Conservation (phyloP, 2,113 vertebrate species). For the Anser brachyrhynchus region DNA sequence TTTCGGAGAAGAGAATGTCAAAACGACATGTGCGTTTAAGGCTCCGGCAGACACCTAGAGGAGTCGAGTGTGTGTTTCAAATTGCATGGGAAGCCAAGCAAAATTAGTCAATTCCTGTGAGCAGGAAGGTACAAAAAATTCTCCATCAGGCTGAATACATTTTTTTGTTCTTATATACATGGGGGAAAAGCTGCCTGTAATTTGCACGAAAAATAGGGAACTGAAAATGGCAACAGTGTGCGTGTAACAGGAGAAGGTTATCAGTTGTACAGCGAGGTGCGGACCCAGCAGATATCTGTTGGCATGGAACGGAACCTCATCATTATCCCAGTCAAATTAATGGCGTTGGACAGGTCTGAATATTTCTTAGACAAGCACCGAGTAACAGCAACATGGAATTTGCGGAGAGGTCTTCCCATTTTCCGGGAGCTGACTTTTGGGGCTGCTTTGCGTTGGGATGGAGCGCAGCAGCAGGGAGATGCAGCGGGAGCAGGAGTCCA, state of each 20-base stretch:
- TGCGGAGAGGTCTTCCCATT: neutral
- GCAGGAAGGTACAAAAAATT: neutral
- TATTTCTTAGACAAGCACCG: neutral
- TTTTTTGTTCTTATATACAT: slow-evolving; percentile 17
- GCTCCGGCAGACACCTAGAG: slow-evolving; percentile 1
- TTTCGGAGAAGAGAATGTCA: neutral
- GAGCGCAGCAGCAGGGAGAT: neutral
- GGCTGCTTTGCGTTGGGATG: fast-evolving
- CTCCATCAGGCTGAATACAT: neutral
- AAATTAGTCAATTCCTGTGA: slow-evolving; percentile 51
- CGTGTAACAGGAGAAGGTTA: neutral
- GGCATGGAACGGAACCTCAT: neutral
- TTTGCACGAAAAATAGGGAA: neutral
- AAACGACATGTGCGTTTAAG: neutral
- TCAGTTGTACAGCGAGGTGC: fast-evolving
- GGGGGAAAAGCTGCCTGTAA: neutral
- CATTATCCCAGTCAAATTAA: fast-evolving
- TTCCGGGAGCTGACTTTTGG: neutral
- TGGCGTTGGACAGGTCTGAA: fast-evolving
- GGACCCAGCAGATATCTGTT: neutral
- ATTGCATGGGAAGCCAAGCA: slow-evolving; percentile 22
- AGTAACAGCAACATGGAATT: neutral
- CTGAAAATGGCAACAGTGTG: neutral
- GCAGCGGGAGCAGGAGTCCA: neutral
- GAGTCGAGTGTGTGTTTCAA: neutral